Evolutionary conservation across 2,797 vertebrate genomes (phyloP).

Genomic region (Aulostomus chinensis): DNA sequence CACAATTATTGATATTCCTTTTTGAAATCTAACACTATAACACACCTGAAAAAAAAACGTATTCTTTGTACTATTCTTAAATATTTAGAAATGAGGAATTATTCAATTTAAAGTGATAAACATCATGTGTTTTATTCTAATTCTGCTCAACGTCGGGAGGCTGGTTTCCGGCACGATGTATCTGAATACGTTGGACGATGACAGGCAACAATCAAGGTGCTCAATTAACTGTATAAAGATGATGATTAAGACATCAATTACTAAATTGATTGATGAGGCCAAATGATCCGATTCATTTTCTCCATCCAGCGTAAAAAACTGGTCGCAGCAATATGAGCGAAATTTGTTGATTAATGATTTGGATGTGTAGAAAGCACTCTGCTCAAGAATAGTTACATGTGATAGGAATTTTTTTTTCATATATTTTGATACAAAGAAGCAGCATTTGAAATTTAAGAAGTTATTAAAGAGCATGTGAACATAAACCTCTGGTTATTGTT

Average conservation of each 20-base stretch:
- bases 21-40: no score
- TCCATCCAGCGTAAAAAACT: constrained; percentile 87
- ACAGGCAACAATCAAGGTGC: constrained; percentile 86
- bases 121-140: no score
- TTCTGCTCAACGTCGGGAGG: not conserved
- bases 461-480: constrained; percentile 2
- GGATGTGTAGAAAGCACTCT: constrained; percentile 71
- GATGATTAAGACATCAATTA: constrained; percentile 94
- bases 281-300: constrained; percentile 93
- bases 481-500: not conserved
- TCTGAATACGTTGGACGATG: constrained; percentile 79
- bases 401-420: constrained; percentile 3
- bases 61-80: no score
- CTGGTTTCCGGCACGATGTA: constrained; percentile 52
- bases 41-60: no score
- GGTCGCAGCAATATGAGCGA: constrained; percentile 78
- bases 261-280: constrained; percentile 93
- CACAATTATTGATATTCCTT: constrained; percentile 14
- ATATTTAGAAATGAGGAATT: no score
- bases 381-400: constrained; percentile 19
- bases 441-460: not conserved
- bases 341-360: constrained; percentile 85
- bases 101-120: no score
- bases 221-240: constrained; percentile 98
- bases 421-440: no score